Percentiles rank a stretch among this genome's conserved stretches.
Evolutionary conservation across 64 coral and sea anemone species (phyloP).

Genomic region (Catalaphyllia jardinei): DNA sequence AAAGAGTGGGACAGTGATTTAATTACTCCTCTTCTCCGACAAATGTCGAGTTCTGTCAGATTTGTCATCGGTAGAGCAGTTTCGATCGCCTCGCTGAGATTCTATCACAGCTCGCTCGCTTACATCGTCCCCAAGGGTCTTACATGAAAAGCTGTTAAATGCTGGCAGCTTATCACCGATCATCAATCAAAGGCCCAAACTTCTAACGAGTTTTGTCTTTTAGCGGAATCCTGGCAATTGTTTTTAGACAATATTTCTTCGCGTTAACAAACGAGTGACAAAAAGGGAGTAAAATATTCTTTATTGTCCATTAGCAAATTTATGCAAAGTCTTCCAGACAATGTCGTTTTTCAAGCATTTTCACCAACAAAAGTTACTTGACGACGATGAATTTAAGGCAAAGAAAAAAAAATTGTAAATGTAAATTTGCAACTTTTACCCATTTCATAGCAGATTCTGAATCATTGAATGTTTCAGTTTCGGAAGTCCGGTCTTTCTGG

Average conservation of each 20-base stretch:
- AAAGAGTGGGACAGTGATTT: not conserved
- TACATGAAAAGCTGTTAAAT: not conserved
- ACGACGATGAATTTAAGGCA: not conserved
- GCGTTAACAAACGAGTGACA: not conserved
- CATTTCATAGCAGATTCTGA: not conserved
- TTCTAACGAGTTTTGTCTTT: too few species aligned
- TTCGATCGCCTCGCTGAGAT: not conserved
- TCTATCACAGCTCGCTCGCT: not conserved
- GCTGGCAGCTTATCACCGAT: not conserved
- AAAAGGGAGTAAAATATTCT: not conserved
- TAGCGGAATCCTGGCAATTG: not conserved
- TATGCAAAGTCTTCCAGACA: not conserved
- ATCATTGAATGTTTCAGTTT: not conserved
- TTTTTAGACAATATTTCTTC: not conserved
- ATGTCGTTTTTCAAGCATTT: not conserved
- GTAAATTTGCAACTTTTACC: not conserved
- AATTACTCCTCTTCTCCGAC: not conserved
- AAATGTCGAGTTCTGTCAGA: constrained; percentile 4
- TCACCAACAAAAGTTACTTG: not conserved
- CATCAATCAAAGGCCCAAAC: not conserved
- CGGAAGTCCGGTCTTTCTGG: not conserved
- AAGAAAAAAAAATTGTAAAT: not conserved
- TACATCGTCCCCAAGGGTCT: too few species aligned
- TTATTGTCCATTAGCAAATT: constrained; percentile 5
- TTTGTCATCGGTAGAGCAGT: not conserved